Evolutionary conservation across 2,797 vertebrate genomes (phyloP).

Genomic region (Muscicapa comitata): DNA sequence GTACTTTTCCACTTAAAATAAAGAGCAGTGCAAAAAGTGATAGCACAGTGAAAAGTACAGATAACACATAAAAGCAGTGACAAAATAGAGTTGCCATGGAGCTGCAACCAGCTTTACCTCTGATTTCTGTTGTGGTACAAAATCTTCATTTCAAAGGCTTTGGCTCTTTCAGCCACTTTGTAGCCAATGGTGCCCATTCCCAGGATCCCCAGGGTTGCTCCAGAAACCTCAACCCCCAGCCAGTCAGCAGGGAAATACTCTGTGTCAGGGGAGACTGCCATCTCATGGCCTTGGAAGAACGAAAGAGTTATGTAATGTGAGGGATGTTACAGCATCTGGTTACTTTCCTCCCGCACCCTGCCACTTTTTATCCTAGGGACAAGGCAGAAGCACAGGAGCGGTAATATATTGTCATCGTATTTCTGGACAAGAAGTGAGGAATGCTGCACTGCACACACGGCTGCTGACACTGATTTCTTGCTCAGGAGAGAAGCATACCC

Average conservation of each 20-base stretch:
- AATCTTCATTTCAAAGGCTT: conserved; percentile 85
- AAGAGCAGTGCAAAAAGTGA: not conserved
- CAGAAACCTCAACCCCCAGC: conserved; percentile 75
- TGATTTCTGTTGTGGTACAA: conserved; percentile 81
- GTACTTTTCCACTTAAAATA: not conserved
- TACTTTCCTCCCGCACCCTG: not conserved
- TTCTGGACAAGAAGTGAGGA: not conserved
- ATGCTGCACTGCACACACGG: not conserved
- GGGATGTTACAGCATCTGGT: not conserved
- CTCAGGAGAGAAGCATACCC: not conserved
- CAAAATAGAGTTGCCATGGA: not conserved
- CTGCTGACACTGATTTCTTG: not conserved
- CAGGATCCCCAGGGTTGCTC: conserved; percentile 80
- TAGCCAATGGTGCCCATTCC: conserved; percentile 84
- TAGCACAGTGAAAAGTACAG: not conserved
- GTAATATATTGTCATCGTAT: not conserved
- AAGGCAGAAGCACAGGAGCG: not conserved
- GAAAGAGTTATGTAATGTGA: not conserved
- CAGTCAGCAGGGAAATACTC: conserved; percentile 49
- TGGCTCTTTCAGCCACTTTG: conserved; percentile 78
- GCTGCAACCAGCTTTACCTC: conserved; percentile 67
- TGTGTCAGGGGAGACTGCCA: conserved; percentile 64
- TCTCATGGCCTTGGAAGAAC: conserved; percentile 63
- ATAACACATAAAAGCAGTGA: not conserved
- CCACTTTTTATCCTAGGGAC: not conserved